Percentiles rank a stretch among this genome's conserved stretches.
phyloP scores from a whole-genome alignment of 2,888 invertebrate genomes.

The Phymatocera aterrima region DNA sequence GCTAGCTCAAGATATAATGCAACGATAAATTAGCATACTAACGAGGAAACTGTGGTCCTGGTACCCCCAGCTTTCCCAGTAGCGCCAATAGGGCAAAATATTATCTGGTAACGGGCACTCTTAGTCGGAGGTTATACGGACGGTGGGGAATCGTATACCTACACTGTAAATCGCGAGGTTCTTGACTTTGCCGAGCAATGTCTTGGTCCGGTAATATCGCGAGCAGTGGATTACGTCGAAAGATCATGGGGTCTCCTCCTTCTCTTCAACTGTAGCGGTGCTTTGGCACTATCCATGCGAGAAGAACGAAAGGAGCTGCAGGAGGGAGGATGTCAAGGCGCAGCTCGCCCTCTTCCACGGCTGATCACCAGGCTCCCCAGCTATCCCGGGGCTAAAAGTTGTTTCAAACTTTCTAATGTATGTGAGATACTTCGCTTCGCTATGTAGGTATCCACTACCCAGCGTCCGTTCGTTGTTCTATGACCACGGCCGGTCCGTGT shows the following conservation, averaged over 20 bases:
- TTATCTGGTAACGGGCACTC: constrained; percentile 64
- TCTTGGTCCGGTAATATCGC: constrained; percentile 30
- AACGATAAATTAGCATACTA: constrained; percentile 72
- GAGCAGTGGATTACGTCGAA: constrained; percentile 33
- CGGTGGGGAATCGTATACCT: background rate
- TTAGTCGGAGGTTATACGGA: background rate
- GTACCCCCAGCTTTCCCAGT: constrained; percentile 63
- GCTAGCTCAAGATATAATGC: constrained; percentile 67
- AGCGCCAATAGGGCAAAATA: constrained; percentile 72
- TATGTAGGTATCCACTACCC: constrained; percentile 27
- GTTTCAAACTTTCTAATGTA: constrained; percentile 68
- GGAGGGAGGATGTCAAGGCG: constrained; percentile 41
- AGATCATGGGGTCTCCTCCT: constrained; percentile 31
- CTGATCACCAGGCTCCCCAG: constrained; percentile 46
- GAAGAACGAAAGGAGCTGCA: constrained; percentile 25
- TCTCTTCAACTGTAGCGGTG: constrained; percentile 31
- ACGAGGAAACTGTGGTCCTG: constrained; percentile 60
- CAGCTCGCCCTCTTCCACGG: constrained; percentile 60
- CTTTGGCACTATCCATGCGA: constrained; percentile 41
- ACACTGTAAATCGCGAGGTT: constrained; percentile 54
- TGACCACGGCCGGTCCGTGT: constrained; percentile 26
- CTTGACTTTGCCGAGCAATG: constrained; percentile 59
- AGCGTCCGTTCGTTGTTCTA: constrained; percentile 33
- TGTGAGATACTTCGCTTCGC: constrained; percentile 60
- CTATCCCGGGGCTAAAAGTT: constrained; percentile 63